A percentile compares a stretch with the other conserved stretches of the same genome.
Conservation (phyloP, 1,140 invertebrate species). For the Brachionus asplanchnoidis region DNA sequence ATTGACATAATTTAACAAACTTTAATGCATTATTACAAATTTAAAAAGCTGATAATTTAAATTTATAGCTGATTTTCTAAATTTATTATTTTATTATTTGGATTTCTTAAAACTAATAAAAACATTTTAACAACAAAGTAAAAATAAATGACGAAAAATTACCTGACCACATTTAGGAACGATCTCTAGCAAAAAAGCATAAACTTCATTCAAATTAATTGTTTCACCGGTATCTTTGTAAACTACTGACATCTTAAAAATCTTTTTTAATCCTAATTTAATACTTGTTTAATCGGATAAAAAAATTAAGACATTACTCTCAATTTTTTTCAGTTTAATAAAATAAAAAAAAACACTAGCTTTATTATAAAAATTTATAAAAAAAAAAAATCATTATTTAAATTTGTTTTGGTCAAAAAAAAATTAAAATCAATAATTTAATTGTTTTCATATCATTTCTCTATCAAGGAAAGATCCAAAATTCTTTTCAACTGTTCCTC, state of each 20-base stretch:
- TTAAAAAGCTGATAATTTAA: too few relatives aligned
- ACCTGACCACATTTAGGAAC: conserved; percentile 40
- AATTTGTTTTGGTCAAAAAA: neutral
- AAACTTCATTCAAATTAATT: conserved; percentile 32
- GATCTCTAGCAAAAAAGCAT: conserved; percentile 14
- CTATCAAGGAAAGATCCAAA: conserved; percentile 20
- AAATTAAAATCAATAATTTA: neutral
- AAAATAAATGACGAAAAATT: neutral
- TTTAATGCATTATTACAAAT: too few relatives aligned
- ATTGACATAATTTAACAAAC: too few relatives aligned
- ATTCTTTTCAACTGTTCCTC: conserved; percentile 34
- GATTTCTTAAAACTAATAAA: too few relatives aligned
- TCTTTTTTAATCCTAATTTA: neutral
- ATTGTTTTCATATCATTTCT: conserved; percentile 9
- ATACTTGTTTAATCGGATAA: neutral
- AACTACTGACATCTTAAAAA: neutral
- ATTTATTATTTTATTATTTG: too few relatives aligned
- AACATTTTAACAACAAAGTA: too few relatives aligned
- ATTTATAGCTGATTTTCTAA: too few relatives aligned
- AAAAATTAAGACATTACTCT: conserved; percentile 7
- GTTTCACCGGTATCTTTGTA: neutral
- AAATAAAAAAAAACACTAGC: neutral
- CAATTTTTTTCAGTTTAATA: neutral
- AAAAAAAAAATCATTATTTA: neutral
- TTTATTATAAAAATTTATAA: neutral